Percentiles rank a stretch among this genome's conserved stretches.
These are phyloP conservation scores for Fratercula arctica DNA, from an alignment of 2,797 vertebrate genomes.

Conservation along the genomic window DNA sequence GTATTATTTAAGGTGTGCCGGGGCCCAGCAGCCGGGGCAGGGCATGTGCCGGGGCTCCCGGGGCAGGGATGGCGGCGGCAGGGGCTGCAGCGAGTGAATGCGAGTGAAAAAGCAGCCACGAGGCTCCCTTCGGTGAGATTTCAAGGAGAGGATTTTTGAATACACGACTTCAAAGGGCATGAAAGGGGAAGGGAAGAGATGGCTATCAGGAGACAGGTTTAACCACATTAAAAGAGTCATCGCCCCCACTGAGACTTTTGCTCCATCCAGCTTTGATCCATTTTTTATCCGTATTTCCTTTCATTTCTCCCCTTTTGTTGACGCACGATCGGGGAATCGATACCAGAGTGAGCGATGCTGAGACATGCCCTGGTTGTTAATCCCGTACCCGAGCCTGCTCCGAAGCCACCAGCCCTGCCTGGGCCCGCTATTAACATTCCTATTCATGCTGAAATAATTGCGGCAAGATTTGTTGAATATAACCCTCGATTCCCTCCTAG, in stretches of 20 bases:
- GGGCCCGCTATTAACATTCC: accelerated
- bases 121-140: neutral
- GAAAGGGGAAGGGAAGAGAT: conserved; percentile 43
- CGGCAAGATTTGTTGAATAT: accelerated
- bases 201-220: conserved; percentile 53
- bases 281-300: conserved; percentile 69
- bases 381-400: neutral
- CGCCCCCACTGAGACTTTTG: conserved; percentile 31
- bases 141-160: conserved; percentile 10
- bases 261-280: conserved; percentile 64
- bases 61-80: accelerated
- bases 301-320: conserved; percentile 64
- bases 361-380: conserved; percentile 52
- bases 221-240: conserved; percentile 52
- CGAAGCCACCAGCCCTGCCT: neutral
- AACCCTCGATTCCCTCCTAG: accelerated
- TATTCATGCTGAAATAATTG: accelerated
- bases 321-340: conserved; percentile 28
- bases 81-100: neutral
- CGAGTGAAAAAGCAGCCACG: neutral
- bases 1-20: neutral
- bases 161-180: conserved; percentile 45
- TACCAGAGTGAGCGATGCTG: neutral
- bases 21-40: accelerated
- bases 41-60: accelerated